Evolutionary conservation across 2,888 invertebrate species (phyloP), one percentile per base, ranked within the genome.

Genomic region (Boloria selene): DNA sequence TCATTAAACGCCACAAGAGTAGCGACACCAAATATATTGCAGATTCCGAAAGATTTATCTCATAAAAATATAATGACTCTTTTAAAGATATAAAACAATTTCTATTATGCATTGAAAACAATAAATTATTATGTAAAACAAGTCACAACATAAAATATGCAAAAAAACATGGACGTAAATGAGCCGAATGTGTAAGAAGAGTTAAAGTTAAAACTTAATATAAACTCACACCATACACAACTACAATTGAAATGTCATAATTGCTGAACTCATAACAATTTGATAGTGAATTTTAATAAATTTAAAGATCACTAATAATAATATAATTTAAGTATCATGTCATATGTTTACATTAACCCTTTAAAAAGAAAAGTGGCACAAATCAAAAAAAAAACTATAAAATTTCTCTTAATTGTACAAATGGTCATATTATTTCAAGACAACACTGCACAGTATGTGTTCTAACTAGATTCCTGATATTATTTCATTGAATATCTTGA

Each of bases 101-200:
- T 77, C 74, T 88, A 90, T 90, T 90, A 91, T 91, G 90, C 90
- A 77, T 84, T 78, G 81, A 82, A 88, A 85, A 67, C 64, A 67
- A 88, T 86, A 90, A 87, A 88, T 88, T 85, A 89, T 84, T 86
- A 88, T 84, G 84, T 84, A 87, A 89, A 88, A 86, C 84, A 86
- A 86, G 83, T 87, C 86, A 91, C 86, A 84, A 86, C 85, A 80
- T 91, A 90, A 89, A 90, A 90, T 90, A 91, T 89, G 83, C 44
- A 79, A 90, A 89, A 87, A 90, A 91, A 90, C 89, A 87, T 90
- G 91, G 90, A 91, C 90, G 90, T 85, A 87, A 85, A 79, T 82
- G 82, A 79, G 86, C 83, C 87, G 88, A 88, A 90, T 87, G 85
- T 86, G 86, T 85, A 86, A 84, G 82, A 88, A 85, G 74, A 77